Evolutionary conservation across 2,797 vertebrate genomes (phyloP).

Genomic region (Catamblyrhynchus diadema): DNA sequence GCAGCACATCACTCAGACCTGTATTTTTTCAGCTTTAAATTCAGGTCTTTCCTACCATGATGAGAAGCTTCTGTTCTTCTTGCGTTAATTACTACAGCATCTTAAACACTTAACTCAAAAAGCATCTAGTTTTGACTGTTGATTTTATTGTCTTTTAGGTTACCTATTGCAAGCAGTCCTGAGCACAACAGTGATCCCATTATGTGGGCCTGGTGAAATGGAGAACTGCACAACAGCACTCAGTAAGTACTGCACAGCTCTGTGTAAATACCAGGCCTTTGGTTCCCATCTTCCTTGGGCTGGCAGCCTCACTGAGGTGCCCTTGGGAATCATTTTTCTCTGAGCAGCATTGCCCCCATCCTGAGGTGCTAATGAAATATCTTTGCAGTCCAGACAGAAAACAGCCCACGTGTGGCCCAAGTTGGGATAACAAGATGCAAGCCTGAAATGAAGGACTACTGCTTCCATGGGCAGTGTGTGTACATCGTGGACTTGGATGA

Average conservation of each 20-base stretch:
- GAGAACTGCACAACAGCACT: conserved; percentile 73
- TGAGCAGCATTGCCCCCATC: background rate
- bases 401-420: conserved; percentile 64
- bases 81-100: background rate
- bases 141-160: conserved; percentile 30
- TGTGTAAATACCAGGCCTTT: background rate
- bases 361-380: background rate
- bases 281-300: background rate
- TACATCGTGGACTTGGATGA: conserved; percentile 72
- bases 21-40: background rate
- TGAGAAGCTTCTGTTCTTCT: background rate
- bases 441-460: conserved; percentile 74
- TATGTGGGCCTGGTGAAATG: conserved; percentile 69
- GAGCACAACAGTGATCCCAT: conserved; percentile 72
- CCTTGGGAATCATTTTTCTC: background rate
- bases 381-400: conserved; percentile 70
- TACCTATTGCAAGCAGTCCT: conserved; percentile 55
- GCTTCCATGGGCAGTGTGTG: conserved; percentile 78
- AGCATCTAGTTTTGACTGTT: background rate
- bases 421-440: conserved; percentile 66
- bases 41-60: background rate
- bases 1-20: background rate
- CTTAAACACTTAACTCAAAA: background rate
- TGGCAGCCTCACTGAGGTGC: background rate
- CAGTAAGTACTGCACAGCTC: conserved; percentile 45